Conservation (phyloP, 2,797 vertebrate species). For the Podargus strigoides region DNA sequence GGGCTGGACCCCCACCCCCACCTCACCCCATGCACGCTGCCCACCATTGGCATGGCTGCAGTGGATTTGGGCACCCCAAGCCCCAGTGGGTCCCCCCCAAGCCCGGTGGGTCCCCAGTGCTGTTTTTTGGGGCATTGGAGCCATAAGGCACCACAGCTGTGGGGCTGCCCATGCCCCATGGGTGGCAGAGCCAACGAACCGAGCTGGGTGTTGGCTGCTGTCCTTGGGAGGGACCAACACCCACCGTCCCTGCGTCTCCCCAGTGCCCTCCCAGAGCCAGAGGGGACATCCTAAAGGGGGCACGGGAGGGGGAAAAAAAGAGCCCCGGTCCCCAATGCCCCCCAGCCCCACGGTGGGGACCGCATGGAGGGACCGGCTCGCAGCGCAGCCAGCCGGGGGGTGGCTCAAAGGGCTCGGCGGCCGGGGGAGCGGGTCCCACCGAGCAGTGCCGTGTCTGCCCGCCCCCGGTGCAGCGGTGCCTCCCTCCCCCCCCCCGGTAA, state of each 20-base stretch:
- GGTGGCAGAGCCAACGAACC: neutral
- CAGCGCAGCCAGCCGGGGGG: rapidly evolving
- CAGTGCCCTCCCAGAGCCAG: rapidly evolving
- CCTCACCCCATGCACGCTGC: neutral
- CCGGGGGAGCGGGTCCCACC: neutral
- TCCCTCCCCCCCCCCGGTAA: neutral
- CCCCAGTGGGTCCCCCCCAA: neutral
- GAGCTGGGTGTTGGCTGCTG: slow-evolving; percentile 18
- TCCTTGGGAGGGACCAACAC: neutral
- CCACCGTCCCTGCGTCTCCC: neutral
- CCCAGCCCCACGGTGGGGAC: neutral
- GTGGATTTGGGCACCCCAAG: rapidly evolving
- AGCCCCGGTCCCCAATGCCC: rapidly evolving
- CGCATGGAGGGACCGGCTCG: rapidly evolving
- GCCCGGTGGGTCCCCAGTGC: rapidly evolving
- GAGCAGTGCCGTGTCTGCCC: neutral
- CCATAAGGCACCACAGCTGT: neutral
- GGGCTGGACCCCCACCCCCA: neutral
- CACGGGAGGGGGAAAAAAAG: too few species aligned
- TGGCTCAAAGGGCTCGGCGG: neutral
- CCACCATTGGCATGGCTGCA: rapidly evolving
- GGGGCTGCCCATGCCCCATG: neutral
- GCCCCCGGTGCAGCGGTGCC: neutral
- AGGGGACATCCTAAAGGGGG: neutral
- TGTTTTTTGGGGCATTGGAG: neutral